Base-by-base conservation (phyloP, 2,797 vertebrate species). In the Erithacus rubecula region DNA sequence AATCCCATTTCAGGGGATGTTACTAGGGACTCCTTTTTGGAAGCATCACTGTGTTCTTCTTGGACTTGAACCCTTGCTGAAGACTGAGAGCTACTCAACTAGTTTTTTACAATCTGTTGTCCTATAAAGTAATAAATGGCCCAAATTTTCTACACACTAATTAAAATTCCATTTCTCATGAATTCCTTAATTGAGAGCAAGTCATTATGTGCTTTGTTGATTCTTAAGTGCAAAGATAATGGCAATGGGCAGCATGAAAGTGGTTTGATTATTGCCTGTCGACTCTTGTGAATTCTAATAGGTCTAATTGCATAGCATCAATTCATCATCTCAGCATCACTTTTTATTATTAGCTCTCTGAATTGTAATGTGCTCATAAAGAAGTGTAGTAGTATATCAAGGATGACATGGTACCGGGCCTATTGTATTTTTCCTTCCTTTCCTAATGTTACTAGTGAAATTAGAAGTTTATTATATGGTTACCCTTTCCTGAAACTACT, bases 181-280 rank as follows among this genome's bases (percentile, higher is more conserved):
- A 98, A 98, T 98, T 98, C 97, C 96, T 98, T 98, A 98, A 99
- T 98, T 96, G 97, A 98, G 97, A 98, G 97, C 97, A 98, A 98
- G 98, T 98, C 98, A 98, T 99, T 98, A 99, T 98, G 98, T 99
- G 98, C 98, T 98, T 99, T 99, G 98, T 99, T 99, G 98, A 98
- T 99, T 99, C 98, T 98, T 98, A 98, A 99, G 98, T 98, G 97
- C 98, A 98, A 98, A 98, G 98, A 98, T 99, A 98, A 99, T 99
- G 99, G 98, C 98, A 98, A 97, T 98, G 98, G 98, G 98, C 98
- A 98, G 98, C 98, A 97, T 98, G 97, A 98, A 98, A 98, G 97
- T 97, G 96, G 97, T 98, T 98, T 98, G 98, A 98, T 99, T 98
- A 99, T 98, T 98, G 98, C 98, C 98, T 98, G 98, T 98, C 97